Conservation (phyloP, 2,113 vertebrate species). For the Oceanites oceanicus region DNA sequence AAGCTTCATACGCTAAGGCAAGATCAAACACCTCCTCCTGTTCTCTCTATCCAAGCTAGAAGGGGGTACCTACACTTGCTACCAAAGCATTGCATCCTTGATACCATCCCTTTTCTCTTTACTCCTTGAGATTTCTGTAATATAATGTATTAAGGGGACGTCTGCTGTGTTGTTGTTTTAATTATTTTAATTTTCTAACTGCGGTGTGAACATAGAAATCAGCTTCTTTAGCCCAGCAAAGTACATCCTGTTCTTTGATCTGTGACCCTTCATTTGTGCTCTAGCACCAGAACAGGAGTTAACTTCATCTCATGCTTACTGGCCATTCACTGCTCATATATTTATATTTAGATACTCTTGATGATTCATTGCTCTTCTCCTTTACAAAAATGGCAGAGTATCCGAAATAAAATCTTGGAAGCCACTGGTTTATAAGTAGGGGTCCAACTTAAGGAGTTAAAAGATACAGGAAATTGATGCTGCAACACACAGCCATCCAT, state of each 20-base stretch:
- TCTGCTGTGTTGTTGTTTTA: not conserved
- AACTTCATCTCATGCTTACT: not conserved
- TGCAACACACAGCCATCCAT: not conserved
- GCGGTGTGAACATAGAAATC: not conserved
- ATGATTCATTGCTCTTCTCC: not conserved
- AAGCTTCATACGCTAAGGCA: not conserved
- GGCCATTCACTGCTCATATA: not conserved
- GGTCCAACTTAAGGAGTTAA: fast-evolving
- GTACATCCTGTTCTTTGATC: not conserved
- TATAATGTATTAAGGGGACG: fast-evolving
- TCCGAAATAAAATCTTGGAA: not conserved
- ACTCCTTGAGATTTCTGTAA: not conserved
- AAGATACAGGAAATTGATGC: not conserved
- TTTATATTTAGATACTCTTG: not conserved
- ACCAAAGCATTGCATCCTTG: not conserved
- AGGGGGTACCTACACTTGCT: not conserved
- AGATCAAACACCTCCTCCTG: fast-evolving
- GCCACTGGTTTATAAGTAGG: not conserved
- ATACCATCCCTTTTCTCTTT: not conserved
- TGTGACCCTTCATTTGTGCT: not conserved
- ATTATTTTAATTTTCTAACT: not conserved
- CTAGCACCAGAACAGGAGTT: not conserved
- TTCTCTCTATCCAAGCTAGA: not conserved
- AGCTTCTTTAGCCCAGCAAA: not conserved
- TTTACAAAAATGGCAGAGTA: not conserved